Evolutionary conservation across 2,113 vertebrate genomes (phyloP), one percentile per base, ranked within the genome.

Genomic region (Notothenia rossii): DNA sequence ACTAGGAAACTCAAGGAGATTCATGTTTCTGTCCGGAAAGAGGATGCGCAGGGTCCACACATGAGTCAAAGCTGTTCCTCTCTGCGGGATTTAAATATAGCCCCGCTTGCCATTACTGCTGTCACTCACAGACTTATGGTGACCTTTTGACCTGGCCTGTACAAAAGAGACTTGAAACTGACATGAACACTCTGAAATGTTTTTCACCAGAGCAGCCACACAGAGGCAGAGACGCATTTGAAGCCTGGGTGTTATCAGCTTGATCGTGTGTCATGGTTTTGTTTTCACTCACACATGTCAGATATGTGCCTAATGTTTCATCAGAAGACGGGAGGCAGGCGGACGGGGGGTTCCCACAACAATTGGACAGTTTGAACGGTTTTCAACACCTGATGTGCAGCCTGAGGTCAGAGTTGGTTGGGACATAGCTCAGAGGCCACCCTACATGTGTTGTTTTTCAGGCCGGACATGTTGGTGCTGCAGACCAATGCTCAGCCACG

Each of bases 1-100:
- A 18, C 17, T 62, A 15, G 63, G 25, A 54, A 56, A 11, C 29
- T 77, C 82, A 74, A 50, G 65, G n/a, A 54, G 61, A 77, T 75
- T 83, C 36, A 49, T 68, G 71, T 82, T 72, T 83, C 17, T 46
- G 29, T 65, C 29, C 17, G 77, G 66, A 85, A 88, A 88, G 74
- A 75, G 71, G 75, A 88, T 81, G 79, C 36, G 4, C 14, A 25
- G 25, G 63, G 40, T 88, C 79, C 67, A 62, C 67, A 81, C 60
- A 70, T 83, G 85, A 93, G 85, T 89, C 91, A 89, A 81, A 69
- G 78, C 87, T 80, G 81, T 82, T 86, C 70, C 79, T 90, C 80
- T 83, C 75, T 70, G 75, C 1, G n/a, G 62, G 66, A 78, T 92
- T 90, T 91, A 92, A 90, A 94, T 88, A 90, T 89, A 92, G 88